Evolutionary conservation across 2,888 invertebrate species (phyloP), one percentile per base, ranked within the genome.

Genomic region (Volucella inflata): DNA sequence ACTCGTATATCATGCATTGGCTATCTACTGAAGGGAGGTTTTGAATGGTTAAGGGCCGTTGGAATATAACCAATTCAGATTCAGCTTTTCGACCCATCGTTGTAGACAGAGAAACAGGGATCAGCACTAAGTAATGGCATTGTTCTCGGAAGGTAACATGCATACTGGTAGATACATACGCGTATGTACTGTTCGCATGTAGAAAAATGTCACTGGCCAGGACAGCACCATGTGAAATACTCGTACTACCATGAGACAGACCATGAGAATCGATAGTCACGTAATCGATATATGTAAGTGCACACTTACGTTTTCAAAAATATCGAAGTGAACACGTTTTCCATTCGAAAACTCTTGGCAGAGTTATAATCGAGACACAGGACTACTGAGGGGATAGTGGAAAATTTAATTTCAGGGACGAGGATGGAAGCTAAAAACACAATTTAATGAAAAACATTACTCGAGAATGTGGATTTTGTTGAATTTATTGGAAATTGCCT

Each of bases 201-300:
- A 30, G 30, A 30, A 70, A 59, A 80, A 84, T 84, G 80, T 75
- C 80, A 75, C 84, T 71, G 70, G 53, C 62, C 62, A 53, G 46
- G 50, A 50, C 46, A 36, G 36, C 3, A 16, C 21, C 36, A 46
- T 46, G 17, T 14, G 42, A 59, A 30, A 30, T 30, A 30, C n/a
- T n/a, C n/a, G n/a, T n/a, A n/a, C 30, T 30, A 30, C 30, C 30
- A 30, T 30, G 6, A 30, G 30, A 21, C 21, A 21, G 16, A 55
- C 12, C 55, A 62, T 30, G 67, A 67, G 57, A 68, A 68, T 79
- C 57, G 79, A 84, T 79, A 79, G 75, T 84, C 84, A 80, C 79
- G 80, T 80, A 80, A 84, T 80, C 84, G 84, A 84, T 84, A 74
- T 80, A 84, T 84, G 70, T 80, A 80, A 84, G 80, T 80, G 75